A percentile compares a stretch with the other conserved stretches of the same genome.
phyloP scores from a whole-genome alignment of 2,888 invertebrate genomes.

The Apamea crenata region DNA sequence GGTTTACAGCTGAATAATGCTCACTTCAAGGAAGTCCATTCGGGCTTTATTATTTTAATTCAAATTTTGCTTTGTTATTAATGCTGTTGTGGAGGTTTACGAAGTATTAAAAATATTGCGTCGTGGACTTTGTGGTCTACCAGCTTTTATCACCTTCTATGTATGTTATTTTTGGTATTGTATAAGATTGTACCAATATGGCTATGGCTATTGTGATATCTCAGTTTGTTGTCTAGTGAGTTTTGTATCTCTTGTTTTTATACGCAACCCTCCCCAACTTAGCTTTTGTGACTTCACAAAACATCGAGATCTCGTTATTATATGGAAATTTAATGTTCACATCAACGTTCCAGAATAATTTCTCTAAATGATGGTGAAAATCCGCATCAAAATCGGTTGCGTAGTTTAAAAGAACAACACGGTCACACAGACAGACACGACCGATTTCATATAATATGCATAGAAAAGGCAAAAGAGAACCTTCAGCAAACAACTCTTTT shows the following conservation, averaged over 20 bases:
- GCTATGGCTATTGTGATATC: neutral
- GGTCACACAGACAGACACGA: neutral
- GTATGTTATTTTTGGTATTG: neutral
- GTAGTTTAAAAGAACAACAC: neutral
- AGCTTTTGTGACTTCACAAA: no score
- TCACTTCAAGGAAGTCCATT: neutral
- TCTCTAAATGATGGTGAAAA: neutral
- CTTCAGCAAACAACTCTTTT: neutral
- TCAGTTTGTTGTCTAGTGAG: neutral
- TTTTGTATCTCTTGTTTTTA: neutral
- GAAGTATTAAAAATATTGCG: neutral
- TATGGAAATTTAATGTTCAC: no score
- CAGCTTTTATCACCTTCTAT: neutral
- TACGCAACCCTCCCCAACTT: neutral
- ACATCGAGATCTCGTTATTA: no score
- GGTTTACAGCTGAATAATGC: neutral
- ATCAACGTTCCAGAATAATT: no score
- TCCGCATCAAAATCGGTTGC: neutral
- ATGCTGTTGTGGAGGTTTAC: neutral
- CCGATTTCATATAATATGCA: no score
- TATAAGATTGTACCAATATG: neutral
- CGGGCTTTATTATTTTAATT: neutral
- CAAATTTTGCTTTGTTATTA: neutral
- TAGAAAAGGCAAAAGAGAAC: neutral
- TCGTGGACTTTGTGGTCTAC: neutral